Conservation (phyloP, 2,113 vertebrate species). For the Athene cunicularia region DNA sequence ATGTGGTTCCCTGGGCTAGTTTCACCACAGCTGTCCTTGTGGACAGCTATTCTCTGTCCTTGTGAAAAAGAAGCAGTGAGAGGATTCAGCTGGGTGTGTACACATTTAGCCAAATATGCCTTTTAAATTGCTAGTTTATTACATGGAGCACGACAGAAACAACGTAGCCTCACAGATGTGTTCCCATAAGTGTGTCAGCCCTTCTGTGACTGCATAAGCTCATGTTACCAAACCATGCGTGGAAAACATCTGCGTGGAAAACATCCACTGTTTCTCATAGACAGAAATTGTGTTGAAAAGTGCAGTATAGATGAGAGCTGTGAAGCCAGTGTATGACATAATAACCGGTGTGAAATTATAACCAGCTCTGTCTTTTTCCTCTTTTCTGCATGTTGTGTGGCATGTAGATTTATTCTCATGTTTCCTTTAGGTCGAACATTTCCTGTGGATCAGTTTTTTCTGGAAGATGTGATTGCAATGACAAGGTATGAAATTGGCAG, state of each 20-base stretch:
- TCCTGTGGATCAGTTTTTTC: slow-evolving; percentile 94
- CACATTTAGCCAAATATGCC: background rate
- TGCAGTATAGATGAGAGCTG: background rate
- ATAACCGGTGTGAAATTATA: background rate
- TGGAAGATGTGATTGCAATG: slow-evolving; percentile 91
- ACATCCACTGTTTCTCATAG: background rate
- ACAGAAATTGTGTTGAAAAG: background rate
- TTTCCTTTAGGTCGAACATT: slow-evolving; percentile 85
- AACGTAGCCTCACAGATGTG: background rate
- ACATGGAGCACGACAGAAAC: background rate
- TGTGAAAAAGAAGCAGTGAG: background rate
- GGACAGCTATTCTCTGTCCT: background rate
- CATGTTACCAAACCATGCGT: background rate
- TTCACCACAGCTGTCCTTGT: background rate
- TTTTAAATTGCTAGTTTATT: background rate
- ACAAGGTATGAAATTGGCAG: slow-evolving; percentile 77
- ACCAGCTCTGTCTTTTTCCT: background rate
- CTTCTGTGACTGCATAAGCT: background rate
- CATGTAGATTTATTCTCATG: background rate
- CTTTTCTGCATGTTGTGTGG: background rate
- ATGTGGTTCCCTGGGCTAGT: background rate
- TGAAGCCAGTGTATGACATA: background rate
- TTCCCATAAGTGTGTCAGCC: background rate
- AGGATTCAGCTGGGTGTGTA: background rate
- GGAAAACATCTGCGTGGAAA: background rate